A percentile compares a stretch with the other conserved stretches of the same genome.
Conservation (phyloP, 2,113 vertebrate species). For the Neolamprologus hecqui region DNA sequence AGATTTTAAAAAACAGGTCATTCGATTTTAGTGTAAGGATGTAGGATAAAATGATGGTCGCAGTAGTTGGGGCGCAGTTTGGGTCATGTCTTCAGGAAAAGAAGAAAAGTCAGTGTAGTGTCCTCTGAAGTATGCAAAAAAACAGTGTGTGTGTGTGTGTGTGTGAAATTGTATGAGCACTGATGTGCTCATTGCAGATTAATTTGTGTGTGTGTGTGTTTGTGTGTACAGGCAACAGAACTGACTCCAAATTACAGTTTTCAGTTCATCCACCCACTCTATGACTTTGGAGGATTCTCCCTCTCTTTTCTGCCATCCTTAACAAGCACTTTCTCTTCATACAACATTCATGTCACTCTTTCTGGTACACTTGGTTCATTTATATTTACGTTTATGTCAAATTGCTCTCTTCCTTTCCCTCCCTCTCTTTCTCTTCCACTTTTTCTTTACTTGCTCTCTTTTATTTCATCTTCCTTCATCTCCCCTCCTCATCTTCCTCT, state of each 20-base stretch:
- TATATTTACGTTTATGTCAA: constrained; percentile 14
- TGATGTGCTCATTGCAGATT: too few species aligned
- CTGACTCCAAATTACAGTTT: constrained; percentile 29
- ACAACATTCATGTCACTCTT: constrained; percentile 10
- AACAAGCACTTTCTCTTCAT: constrained; percentile 35
- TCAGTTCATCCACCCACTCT: constrained; percentile 40
- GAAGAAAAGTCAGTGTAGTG: neutral
- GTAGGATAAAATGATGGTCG: neutral
- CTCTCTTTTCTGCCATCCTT: constrained; percentile 6
- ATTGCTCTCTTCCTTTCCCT: constrained; percentile 4
- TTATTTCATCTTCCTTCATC: constrained; percentile 7
- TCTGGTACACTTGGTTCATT: constrained; percentile 2
- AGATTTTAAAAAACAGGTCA: neutral
- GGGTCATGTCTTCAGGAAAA: rapidly evolving
- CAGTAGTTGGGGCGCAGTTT: neutral
- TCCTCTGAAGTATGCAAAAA: neutral
- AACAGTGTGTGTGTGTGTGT: neutral
- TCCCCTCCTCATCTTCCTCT: neutral
- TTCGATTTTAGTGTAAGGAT: neutral
- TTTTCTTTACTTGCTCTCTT: neutral
- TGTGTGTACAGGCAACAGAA: neutral
- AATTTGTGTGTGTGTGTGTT: neutral
- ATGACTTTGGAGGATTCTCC: constrained; percentile 17
- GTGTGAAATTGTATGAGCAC: neutral
- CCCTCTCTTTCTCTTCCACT: neutral